Percentiles rank a stretch among this genome's conserved stretches.
Evolutionary conservation across 2,888 invertebrate species (phyloP).

Genomic region (Lagria hirta): DNA sequence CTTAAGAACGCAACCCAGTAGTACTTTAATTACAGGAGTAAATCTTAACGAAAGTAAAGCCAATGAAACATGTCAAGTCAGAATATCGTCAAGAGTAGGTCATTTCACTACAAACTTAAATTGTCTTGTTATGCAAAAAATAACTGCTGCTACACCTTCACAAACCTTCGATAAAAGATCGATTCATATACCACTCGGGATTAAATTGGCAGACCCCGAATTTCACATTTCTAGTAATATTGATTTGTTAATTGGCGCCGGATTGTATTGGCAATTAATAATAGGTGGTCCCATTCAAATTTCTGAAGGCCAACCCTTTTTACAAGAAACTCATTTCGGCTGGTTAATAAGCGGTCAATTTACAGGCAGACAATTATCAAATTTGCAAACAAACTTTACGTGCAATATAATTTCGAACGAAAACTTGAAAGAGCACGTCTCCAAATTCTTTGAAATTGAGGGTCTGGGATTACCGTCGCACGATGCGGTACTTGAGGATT

Average conservation of each 20-base stretch:
- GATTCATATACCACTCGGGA: not conserved
- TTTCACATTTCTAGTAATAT: not conserved
- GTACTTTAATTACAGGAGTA: not conserved
- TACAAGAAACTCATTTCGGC: slow-evolving; percentile 1
- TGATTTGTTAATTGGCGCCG: slow-evolving; percentile 1
- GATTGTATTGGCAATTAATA: not conserved
- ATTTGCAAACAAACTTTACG: not conserved
- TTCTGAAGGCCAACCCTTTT: not conserved
- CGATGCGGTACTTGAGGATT: not conserved
- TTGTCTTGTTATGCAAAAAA: not conserved
- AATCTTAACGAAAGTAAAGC: not conserved
- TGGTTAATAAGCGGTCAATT: slow-evolving; percentile 1
- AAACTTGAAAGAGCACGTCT: not conserved
- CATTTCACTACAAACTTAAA: not conserved
- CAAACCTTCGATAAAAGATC: not conserved
- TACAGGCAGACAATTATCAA: not conserved
- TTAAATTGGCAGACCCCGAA: not conserved
- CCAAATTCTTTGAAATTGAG: not conserved
- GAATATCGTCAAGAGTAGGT: not conserved
- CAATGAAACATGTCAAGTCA: not conserved
- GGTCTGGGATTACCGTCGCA: too few relatives aligned
- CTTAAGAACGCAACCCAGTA: not conserved
- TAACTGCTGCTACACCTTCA: not conserved
- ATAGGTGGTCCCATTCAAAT: not conserved
- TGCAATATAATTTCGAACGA: not conserved